Base-by-base conservation (phyloP, 1,140 invertebrate species). In the Sipha flava region DNA sequence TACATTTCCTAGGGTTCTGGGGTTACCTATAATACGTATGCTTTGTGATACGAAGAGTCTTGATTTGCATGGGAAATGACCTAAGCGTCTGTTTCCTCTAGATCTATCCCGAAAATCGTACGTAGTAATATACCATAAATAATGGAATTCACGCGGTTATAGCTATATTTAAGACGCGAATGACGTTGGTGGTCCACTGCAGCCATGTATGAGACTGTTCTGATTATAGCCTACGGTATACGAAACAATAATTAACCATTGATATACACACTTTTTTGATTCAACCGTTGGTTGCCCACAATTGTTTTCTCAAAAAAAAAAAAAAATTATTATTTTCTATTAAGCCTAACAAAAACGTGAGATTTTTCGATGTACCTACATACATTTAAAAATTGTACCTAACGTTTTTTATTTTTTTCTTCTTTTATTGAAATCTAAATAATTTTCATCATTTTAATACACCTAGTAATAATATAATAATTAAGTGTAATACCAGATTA, bases 171-270 rank as follows among this genome's bases (percentile, higher is more conserved):
- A 14, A 37, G 31, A 40, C 31, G 49, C 37, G 23, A n/a, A 16
- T 37, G 26, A 57, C 72, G 73, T 77, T 59, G 73, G 73, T 77
- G 73, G 73, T 77, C 73, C 34, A 49, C 45, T 16, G 31, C 5
- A 37, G 31, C 6, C 21, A 34, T 34, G 34, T 29, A 45, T 45
- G 29, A 37, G 21, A 21, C 5, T 59, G 16, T 57, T 57, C 52
- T 77, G 73, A 77, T 77, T 59, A 77, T 77, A 77, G 73, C 73
- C 73, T 34, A 57, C 34, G 49, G 73, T 34, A 54, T 47, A n/a
- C n/a, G 66, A 47, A 29, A 70, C 23, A 45, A 26, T 68, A 45
- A 70, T 70, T 21, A 66, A 66, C 34, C 64, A 23, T 34, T 40
- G 37, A 43, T 43, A 66, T 7, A n/a, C 2, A 66, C 2, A 66